phyloP scores from a whole-genome alignment of 1,140 invertebrate genomes.

The Cotesia chilonis region DNA sequence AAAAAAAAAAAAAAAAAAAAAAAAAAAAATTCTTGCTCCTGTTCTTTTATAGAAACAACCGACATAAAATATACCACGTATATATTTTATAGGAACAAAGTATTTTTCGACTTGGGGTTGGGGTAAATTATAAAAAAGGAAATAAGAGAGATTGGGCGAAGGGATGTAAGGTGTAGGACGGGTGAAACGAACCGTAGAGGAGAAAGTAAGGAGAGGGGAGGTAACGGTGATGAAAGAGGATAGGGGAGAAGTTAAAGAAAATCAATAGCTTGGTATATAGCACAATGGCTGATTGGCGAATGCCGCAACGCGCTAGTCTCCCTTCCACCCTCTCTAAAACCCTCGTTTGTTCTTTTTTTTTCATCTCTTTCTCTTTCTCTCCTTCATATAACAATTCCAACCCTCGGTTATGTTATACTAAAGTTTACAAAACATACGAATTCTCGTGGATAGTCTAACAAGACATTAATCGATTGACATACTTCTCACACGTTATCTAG shows the following conservation, averaged over 20 bases:
- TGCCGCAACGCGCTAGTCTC: conserved; percentile 40
- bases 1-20: neutral
- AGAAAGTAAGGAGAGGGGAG: conserved; percentile 39
- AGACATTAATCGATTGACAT: conserved; percentile 20
- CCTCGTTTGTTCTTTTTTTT: neutral
- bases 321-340: conserved; percentile 7
- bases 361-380: conserved; percentile 20
- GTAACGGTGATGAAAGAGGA: conserved; percentile 38
- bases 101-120: conserved; percentile 12
- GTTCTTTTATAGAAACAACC: no score
- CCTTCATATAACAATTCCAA: conserved; percentile 17
- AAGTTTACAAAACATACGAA: conserved; percentile 27
- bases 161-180: neutral
- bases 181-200: conserved; percentile 12
- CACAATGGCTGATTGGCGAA: conserved; percentile 51
- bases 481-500: conserved; percentile 9
- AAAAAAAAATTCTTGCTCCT: neutral
- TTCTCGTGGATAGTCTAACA: conserved; percentile 17
- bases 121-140: conserved; percentile 10
- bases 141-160: neutral
- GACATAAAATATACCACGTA: neutral
- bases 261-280: conserved; percentile 52
- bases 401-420: conserved; percentile 19
- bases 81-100: conserved; percentile 18
- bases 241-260: conserved; percentile 42